phyloP scores from a whole-genome alignment of 2,888 invertebrate species.

The Chloroclystis v-ata region DNA sequence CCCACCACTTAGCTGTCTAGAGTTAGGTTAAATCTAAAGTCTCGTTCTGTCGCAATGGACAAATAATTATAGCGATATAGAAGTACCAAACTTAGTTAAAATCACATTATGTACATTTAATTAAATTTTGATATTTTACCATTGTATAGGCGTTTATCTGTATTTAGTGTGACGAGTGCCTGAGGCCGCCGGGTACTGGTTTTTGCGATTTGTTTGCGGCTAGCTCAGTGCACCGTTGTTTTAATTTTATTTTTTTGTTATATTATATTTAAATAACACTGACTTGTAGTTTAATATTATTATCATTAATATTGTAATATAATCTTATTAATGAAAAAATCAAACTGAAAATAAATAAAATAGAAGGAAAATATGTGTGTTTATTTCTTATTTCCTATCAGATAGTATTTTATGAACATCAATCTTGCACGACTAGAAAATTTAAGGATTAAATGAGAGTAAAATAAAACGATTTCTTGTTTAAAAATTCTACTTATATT shows the following conservation, averaged over 20 bases:
- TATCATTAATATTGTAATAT: conserved; percentile 79
- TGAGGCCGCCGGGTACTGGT: conserved; percentile 41
- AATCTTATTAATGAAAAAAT: conserved; percentile 79
- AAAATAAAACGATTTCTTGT: conserved; percentile 30
- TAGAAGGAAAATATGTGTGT: conserved; percentile 60
- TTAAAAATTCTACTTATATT: conserved; percentile 43
- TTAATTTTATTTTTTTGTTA: conserved; percentile 72
- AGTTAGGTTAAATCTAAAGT: conserved; percentile 53
- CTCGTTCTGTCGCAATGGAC: conserved; percentile 53
- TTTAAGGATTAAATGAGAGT: neutral
- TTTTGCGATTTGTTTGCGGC: conserved; percentile 50
- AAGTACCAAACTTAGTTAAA: conserved; percentile 78
- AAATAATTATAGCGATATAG: conserved; percentile 62
- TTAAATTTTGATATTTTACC: conserved; percentile 75
- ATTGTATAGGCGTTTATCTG: conserved; percentile 73
- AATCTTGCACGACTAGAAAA: neutral
- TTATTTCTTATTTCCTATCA: conserved; percentile 27
- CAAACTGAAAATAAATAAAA: conserved; percentile 76
- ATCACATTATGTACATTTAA: conserved; percentile 76
- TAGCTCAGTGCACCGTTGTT: conserved; percentile 63
- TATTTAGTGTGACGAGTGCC: conserved; percentile 53
- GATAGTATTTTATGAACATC: neutral
- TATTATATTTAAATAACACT: conserved; percentile 76
- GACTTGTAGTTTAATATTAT: conserved; percentile 78
- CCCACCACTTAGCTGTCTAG: conserved; percentile 67